Conservation (phyloP, 2,888 invertebrate species). For the Heliconius ismenius region DNA sequence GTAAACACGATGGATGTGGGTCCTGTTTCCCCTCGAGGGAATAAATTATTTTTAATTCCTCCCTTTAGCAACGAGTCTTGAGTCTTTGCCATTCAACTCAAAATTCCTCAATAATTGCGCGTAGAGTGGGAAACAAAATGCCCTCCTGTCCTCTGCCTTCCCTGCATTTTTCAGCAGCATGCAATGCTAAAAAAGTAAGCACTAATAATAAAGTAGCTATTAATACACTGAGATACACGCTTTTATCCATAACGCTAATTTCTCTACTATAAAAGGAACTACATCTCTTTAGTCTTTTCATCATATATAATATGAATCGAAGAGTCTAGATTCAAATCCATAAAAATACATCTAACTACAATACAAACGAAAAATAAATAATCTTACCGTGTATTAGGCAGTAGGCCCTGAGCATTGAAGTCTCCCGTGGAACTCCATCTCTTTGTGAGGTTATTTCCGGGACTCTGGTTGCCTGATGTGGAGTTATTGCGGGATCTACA, state of each 20-base stretch:
- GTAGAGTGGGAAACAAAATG: too few relatives aligned
- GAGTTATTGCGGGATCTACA: slow-evolving; percentile 81
- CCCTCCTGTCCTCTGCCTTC: too few relatives aligned
- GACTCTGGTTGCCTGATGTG: slow-evolving; percentile 84
- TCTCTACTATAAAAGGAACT: too few relatives aligned
- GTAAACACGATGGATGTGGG: too few relatives aligned
- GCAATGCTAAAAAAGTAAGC: slow-evolving; percentile 43
- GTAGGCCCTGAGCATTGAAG: slow-evolving; percentile 84
- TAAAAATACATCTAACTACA: slow-evolving; percentile 38
- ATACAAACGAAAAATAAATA: slow-evolving; percentile 51
- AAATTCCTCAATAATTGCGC: too few relatives aligned
- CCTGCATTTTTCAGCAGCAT: too few relatives aligned
- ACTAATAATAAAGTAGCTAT: not conserved
- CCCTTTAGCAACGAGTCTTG: too few relatives aligned
- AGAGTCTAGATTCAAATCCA: slow-evolving; percentile 52
- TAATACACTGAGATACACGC: not conserved
- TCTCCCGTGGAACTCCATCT: slow-evolving; percentile 93
- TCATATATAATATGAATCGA: not conserved
- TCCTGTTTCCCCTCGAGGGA: too few relatives aligned
- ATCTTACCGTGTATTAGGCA: slow-evolving; percentile 71
- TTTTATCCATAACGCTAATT: not conserved
- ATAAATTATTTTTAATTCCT: too few relatives aligned
- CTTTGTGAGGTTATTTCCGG: slow-evolving; percentile 83
- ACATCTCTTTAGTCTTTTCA: too few relatives aligned
- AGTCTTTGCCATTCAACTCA: too few relatives aligned